Evolutionary conservation across 2,113 vertebrate species (phyloP), one percentile per base, ranked within the genome.

Genomic region (Coracopsis vasa): DNA sequence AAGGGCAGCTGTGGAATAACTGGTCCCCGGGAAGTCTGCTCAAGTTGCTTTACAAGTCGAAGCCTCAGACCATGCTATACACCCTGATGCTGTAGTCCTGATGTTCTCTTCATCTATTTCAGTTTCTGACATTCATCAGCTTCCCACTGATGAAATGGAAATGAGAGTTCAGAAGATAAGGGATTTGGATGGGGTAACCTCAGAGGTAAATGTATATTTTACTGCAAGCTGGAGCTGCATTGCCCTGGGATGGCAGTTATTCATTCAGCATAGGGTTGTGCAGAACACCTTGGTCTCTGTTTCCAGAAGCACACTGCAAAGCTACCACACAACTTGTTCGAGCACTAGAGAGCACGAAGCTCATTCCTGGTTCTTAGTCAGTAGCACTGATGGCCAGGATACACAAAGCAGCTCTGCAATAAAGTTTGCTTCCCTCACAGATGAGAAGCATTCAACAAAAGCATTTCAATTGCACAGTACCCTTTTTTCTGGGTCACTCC

Each of bases 401-500:
- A 67, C 61, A 69, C 20, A 81, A 70, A 89, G 54, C 65, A 72
- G 44, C 61, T 92, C 39, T 71, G 64, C 62, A 80, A 9, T 14
- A n/a, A 31, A 72, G 35, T 21, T 64, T 47, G 47, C 17, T 39
- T 53, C 75, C 53, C 58, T 72, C 66, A 13, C 42, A 33, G 37
- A 61, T 70, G 45, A 33, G 50, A 84, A 80, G 9, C 4, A 9
- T 16, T 54, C 62, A 66, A 13, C 16, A 73, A 27, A 37, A 77
- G 67, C 66, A 48, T 50, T 78, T 64, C 33, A 51, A 0, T 1
- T 10, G 20, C 69, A 80, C 27, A 28, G 39, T 13, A 62, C 61
- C 50, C 88, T 92, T 82, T 96, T 88, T 92, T 96, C 91, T 91
- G 88, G 54, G 83, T 90, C 67, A 9, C 53, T 73, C 67, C 73